A percentile compares a stretch with the other conserved stretches of the same genome.
Conservation (phyloP, 2,797 vertebrate species). For the Rousettus madagascariensis region DNA sequence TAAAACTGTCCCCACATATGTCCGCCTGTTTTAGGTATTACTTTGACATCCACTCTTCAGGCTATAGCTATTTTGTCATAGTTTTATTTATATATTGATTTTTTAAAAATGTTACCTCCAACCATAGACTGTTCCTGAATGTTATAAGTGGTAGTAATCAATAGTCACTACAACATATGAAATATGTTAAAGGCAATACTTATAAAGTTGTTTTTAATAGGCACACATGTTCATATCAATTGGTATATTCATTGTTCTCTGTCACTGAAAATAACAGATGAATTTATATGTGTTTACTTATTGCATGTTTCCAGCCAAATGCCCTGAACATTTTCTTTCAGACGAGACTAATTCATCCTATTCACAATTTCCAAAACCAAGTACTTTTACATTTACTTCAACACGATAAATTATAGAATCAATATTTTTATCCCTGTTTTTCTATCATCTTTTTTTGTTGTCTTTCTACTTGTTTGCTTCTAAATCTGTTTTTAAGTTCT, state of each 20-base stretch:
- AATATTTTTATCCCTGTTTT: background rate
- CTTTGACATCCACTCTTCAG: background rate
- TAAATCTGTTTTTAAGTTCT: slow-evolving; percentile 1
- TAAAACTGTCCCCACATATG: background rate
- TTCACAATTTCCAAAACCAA: background rate
- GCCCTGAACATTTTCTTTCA: background rate
- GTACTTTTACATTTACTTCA: background rate
- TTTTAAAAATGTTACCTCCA: background rate
- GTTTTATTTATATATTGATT: background rate
- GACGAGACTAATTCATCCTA: background rate
- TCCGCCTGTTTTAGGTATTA: background rate
- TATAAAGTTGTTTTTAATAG: background rate
- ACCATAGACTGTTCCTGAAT: background rate
- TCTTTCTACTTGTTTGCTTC: background rate
- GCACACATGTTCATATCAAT: background rate
- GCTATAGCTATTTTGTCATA: background rate
- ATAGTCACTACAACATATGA: too few species aligned
- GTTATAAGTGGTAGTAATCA: background rate
- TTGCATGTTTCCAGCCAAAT: background rate
- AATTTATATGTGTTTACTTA: background rate
- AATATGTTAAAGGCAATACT: background rate
- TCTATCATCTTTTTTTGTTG: background rate
- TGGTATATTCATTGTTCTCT: background rate
- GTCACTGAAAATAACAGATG: background rate
- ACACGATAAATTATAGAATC: background rate